Conservation (phyloP, 2,888 invertebrate genomes). For the Archaeoteleia sp. region DNA sequence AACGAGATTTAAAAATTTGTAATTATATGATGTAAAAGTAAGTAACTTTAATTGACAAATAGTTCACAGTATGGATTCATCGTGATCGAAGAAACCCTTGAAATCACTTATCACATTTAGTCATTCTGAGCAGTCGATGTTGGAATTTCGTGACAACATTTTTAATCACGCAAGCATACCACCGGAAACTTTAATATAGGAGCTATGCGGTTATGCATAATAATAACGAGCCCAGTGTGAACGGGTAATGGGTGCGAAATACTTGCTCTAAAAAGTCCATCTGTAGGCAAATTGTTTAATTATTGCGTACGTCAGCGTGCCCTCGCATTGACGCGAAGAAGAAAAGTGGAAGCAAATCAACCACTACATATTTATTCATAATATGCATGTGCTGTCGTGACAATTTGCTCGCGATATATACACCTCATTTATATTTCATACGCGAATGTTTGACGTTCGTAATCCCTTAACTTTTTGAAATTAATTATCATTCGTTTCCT, state of each 20-base stretch:
- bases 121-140: slow-evolving; percentile 54
- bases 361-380: slow-evolving; percentile 43
- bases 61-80: slow-evolving; percentile 20
- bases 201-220: slow-evolving; percentile 73
- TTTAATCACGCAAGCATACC: slow-evolving; percentile 73
- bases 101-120: slow-evolving; percentile 48
- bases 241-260: slow-evolving; percentile 65
- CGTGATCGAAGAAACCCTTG: slow-evolving; percentile 13
- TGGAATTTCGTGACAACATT: slow-evolving; percentile 70
- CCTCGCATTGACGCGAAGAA: slow-evolving; percentile 31
- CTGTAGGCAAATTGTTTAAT: slow-evolving; percentile 75
- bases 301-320: slow-evolving; percentile 54
- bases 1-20: too few relatives aligned
- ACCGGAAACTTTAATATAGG: slow-evolving; percentile 70
- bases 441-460: too few relatives aligned
- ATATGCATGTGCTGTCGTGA: slow-evolving; percentile 31
- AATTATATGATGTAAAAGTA: too few relatives aligned
- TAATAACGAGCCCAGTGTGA: slow-evolving; percentile 60
- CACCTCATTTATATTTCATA: too few relatives aligned
- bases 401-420: too few relatives aligned
- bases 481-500: neutral
- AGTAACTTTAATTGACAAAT: too few relatives aligned
- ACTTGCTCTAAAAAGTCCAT: slow-evolving; percentile 72
- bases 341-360: slow-evolving; percentile 37
- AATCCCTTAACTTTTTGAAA: too few relatives aligned